These are phyloP conservation scores for Agelastica alni DNA, from an alignment of 2,888 invertebrate species.

Conservation along the genomic window DNA sequence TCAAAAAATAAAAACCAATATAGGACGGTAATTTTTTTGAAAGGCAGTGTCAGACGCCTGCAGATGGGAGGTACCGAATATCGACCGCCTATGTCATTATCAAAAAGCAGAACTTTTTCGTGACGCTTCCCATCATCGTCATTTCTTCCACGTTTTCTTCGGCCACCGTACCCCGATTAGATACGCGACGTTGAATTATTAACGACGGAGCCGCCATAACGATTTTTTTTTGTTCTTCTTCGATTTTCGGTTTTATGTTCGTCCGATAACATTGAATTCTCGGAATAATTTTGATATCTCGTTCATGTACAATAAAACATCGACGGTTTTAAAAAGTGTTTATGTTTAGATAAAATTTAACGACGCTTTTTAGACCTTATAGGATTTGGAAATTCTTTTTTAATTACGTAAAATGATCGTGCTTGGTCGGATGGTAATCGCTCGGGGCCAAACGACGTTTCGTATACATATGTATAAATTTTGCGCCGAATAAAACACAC, in stretches of 20 bases:
- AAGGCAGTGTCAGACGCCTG: no score
- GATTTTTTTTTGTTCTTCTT: not conserved
- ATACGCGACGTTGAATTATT: conserved; percentile 1
- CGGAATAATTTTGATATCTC: conserved; percentile 1
- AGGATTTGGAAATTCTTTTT: no score
- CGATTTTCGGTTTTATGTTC: conserved; percentile 1
- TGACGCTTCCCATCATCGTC: conserved; percentile 2
- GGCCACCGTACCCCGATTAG: conserved; percentile 4
- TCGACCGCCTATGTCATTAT: not conserved
- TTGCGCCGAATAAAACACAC: not conserved
- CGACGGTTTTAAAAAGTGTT: conserved; percentile 4
- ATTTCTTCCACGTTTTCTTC: conserved; percentile 6
- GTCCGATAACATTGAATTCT: not conserved
- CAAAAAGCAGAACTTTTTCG: not conserved
- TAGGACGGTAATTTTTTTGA: no score
- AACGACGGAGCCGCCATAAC: not conserved
- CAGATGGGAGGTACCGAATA: not conserved
- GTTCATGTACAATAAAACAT: not conserved
- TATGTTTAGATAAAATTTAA: not conserved
- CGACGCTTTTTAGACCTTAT: no score
- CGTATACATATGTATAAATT: conserved; percentile 5
- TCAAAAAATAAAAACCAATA: no score
- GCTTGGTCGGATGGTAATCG: no score
- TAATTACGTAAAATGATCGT: no score
- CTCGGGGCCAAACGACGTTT: no score